Evolutionary conservation across 1,140 invertebrate genomes (phyloP), one percentile per base, ranked within the genome.

Genomic region (Drosophila saltans): DNA sequence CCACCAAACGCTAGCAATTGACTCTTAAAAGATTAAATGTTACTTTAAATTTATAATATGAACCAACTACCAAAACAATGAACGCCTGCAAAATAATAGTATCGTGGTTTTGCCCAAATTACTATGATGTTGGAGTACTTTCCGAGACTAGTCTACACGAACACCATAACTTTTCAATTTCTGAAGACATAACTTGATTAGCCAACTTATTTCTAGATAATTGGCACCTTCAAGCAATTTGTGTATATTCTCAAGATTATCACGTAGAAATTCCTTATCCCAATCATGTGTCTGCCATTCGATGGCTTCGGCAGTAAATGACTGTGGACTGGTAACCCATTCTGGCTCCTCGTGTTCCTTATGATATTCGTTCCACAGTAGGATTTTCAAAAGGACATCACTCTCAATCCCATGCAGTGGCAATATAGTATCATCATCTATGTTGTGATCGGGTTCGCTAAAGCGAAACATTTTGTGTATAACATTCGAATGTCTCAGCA

Each of bases 311-410:
- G 6, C 40, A 2, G 39, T 43, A 0, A 11, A 3, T 7, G 66
- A 59, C 1, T n/a, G n/a, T 28, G 1, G 1, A 7, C 26, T 65
- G 3, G 41, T 0, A 1, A 76, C 59, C 69, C 74, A 76, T 8
- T 2, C 33, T 33, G 73, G 73, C 16, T 72, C 73, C 26, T 56
- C 74, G 8, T 78, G 45, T 0, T 1, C 28, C 58, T 10, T 21
- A 11, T 78, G 75, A 10, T 28, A 75, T 28, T 75, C 66, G 7
- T 59, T n/a, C 75, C 75, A 78, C 5, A 75, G 62, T 11, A 75
- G 16, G 7, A 78, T 52, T 24, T 66, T 75, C 2, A 78, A 59
- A 8, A 78, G 21, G 11, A 70, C 40, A 8, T 66, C 63, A 4
- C 55, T 56, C 28, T 16, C 3, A 36, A 78, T 52, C 1, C 75